phyloP scores from a whole-genome alignment of 2,113 vertebrate species.

The Catharus bicknelli region DNA sequence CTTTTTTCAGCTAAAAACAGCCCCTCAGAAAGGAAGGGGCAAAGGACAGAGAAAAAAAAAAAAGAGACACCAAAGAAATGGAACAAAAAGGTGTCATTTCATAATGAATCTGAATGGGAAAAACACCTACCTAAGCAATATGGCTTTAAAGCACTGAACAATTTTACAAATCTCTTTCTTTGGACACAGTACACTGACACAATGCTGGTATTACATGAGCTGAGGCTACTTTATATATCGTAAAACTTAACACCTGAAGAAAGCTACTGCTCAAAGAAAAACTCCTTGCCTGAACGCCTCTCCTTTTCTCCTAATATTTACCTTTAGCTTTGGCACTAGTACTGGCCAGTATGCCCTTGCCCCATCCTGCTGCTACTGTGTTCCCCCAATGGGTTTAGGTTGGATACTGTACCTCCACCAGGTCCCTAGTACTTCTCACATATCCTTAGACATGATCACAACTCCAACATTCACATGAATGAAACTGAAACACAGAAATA shows the following conservation, averaged over 20 bases:
- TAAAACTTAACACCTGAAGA: not conserved
- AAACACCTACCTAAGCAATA: not conserved
- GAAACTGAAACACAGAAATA: not conserved
- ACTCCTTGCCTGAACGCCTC: not conserved
- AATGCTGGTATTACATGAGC: not conserved
- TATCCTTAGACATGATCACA: rapidly evolving
- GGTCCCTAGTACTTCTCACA: not conserved
- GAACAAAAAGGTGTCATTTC: constrained; percentile 11
- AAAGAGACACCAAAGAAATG: not conserved
- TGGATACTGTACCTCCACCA: not conserved
- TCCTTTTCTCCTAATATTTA: not conserved
- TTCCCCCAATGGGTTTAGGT: not conserved
- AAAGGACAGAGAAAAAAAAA: constrained; percentile 19
- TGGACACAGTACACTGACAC: not conserved
- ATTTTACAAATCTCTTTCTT: not conserved
- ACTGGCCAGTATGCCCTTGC: not conserved
- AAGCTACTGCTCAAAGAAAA: not conserved
- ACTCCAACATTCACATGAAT: not conserved
- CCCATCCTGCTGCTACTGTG: not conserved
- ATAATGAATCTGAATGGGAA: not conserved
- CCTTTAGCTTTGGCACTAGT: not conserved
- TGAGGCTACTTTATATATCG: not conserved
- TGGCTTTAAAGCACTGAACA: not conserved
- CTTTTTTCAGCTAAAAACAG: constrained; percentile 5
- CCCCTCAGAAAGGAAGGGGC: not conserved